Base-by-base conservation (phyloP, 2,113 vertebrate genomes). In the Chloropsis hardwickii region DNA sequence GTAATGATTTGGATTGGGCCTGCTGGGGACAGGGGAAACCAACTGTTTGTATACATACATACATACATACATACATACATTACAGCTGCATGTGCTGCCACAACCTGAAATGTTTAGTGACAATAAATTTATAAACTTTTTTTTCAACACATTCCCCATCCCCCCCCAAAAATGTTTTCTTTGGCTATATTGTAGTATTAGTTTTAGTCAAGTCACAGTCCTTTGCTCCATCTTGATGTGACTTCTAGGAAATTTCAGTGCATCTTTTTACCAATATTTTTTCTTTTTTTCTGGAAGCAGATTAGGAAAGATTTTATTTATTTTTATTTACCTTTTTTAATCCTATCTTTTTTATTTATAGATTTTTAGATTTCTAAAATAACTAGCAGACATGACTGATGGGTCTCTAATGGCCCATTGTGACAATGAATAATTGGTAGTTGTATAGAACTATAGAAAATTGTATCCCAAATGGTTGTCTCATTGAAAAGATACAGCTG, bases 301-400 rank as follows among this genome's bases (percentile, higher is more conserved):
- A 74, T 17, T 44, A 48, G 5, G n/a, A 45, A 70, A 64, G 5
- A 3, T 74, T 83, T 87, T 12, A 4, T n/a, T 60, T 62, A 5
- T 64, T 58, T 72, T 37, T 37, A 37, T 37, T 37, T 37, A 9
- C 10, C 10, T 37, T 37, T 37, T 82, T 73, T 78, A 37, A 87
- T 20, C 7, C 18, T 50, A 4, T 19, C n/a, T 12, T 6, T 1
- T 28, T n/a, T 78, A 57, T n/a, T 44, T 17, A 16, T 40, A 39
- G 19, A 42, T 84, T 87, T 93, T 93, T 64, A 60, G n/a, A 51
- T 51, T 86, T 93, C 64, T 83, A 64, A 92, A 96, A 88, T 81
- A 88, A 71, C 58, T 70, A 39, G 23, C n/a, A 82, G 62, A 69
- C 23, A 54, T 66, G 74, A 64, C 29, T 90, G 74, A 80, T 82